A percentile compares a stretch with the other conserved stretches of the same genome.
Conservation (phyloP, 2,797 vertebrate genomes). For the Stomatorhinus walkeri region DNA sequence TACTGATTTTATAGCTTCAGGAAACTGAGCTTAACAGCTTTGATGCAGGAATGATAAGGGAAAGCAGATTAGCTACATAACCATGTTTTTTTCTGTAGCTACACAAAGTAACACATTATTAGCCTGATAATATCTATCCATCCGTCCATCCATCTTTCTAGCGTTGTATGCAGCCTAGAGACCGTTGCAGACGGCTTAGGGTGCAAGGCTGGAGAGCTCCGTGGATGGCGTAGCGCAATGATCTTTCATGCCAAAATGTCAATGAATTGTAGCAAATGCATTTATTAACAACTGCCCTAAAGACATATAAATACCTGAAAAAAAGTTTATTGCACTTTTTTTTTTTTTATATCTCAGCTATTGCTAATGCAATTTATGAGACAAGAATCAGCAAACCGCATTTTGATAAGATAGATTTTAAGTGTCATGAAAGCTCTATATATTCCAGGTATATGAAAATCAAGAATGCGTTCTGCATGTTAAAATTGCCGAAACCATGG, state of each 20-base stretch:
- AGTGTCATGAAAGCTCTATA: background rate
- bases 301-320: background rate
- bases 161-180: background rate
- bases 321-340: background rate
- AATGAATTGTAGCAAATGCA: background rate
- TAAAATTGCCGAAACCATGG: background rate
- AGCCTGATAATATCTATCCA: background rate
- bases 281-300: background rate
- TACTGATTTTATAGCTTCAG: background rate
- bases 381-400: background rate
- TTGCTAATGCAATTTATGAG: background rate
- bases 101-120: background rate
- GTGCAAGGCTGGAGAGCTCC: background rate
- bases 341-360: background rate
- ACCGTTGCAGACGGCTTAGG: background rate
- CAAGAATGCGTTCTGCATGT: background rate
- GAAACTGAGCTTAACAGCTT: background rate
- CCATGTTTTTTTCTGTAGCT: background rate
- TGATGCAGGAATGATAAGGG: background rate
- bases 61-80: constrained; percentile 10
- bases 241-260: background rate
- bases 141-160: background rate
- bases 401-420: background rate
- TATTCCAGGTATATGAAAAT: background rate
- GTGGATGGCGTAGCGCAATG: background rate